A percentile compares a stretch with the other conserved stretches of the same genome.
These are phyloP conservation scores for Discoglossus pictus DNA, from an alignment of 2,797 vertebrate species.

Conservation along the genomic window DNA sequence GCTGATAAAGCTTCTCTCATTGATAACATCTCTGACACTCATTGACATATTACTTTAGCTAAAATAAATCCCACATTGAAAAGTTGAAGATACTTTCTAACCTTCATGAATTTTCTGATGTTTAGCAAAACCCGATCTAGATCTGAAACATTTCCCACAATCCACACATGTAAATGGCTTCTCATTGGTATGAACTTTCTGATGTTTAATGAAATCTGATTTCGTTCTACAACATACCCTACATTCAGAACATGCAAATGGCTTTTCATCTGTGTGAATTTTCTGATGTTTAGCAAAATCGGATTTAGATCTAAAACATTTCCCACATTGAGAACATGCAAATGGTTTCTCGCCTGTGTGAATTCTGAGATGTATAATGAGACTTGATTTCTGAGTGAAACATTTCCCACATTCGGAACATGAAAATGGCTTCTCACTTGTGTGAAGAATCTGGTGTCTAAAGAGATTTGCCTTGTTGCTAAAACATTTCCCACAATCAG, in stretches of 20 bases:
- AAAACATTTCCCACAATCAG: conserved; percentile 12
- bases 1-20: no score
- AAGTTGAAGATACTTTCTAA: no score
- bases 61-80: no score
- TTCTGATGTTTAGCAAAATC: conserved; percentile 4
- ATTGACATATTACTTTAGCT: no score
- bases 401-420: conserved; percentile 16
- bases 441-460: neutral
- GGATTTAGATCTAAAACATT: neutral
- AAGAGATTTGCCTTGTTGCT: neutral
- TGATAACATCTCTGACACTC: no score
- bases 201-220: conserved; percentile 8
- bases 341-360: conserved; percentile 5
- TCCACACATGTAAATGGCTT: conserved; percentile 48
- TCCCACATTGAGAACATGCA: conserved; percentile 1
- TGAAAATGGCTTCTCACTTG: conserved; percentile 27
- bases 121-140: neutral
- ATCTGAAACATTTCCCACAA: conserved; percentile 53
- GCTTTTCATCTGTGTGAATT: conserved; percentile 53
- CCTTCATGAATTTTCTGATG: conserved; percentile 9
- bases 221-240: neutral
- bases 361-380: neutral
- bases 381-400: neutral
- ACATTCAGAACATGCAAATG: conserved; percentile 24
- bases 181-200: conserved; percentile 6